Percentiles rank a stretch among this genome's conserved stretches.
Evolutionary conservation across 2,113 vertebrate genomes (phyloP).

Genomic region (Antechinus flavipes): DNA sequence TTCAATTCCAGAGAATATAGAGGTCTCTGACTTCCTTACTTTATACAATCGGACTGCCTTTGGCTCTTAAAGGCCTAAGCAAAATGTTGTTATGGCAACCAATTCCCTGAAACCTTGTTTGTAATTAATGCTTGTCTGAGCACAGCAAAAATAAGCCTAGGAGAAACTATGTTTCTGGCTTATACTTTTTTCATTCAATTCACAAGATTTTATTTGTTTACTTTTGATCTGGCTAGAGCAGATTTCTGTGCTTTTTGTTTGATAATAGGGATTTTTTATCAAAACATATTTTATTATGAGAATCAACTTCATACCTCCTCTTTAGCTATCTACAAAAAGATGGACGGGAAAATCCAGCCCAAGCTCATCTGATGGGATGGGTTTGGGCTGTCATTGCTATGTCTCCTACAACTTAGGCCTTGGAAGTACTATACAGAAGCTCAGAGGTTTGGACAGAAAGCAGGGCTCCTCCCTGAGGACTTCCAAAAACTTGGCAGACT

Average conservation of each 20-base stretch:
- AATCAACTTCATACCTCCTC: background rate
- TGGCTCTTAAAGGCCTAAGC: conserved; percentile 39
- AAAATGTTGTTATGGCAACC: conserved; percentile 77
- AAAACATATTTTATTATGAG: background rate
- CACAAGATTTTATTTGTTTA: background rate
- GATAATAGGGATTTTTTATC: background rate
- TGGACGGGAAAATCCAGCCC: too few species aligned
- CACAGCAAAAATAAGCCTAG: conserved; percentile 36
- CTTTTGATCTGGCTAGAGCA: background rate
- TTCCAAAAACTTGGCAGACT: background rate
- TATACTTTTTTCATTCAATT: conserved; percentile 1
- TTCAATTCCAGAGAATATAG: conserved; percentile 40
- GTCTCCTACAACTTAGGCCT: background rate
- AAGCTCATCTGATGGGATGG: background rate
- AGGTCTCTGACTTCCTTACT: conserved; percentile 33
- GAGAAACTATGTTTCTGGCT: background rate
- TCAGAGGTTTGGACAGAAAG: background rate
- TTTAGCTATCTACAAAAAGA: background rate
- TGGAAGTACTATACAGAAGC: background rate
- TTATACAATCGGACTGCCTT: conserved; percentile 40
- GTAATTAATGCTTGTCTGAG: conserved; percentile 58
- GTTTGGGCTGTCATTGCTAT: background rate
- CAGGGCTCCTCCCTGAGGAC: background rate
- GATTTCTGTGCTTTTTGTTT: background rate
- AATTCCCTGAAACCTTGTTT: conserved; percentile 57